A percentile compares a stretch with the other conserved stretches of the same genome.
These are phyloP conservation scores for Phlogophora meticulosa DNA, from an alignment of 2,888 invertebrate species.

Conservation along the genomic window DNA sequence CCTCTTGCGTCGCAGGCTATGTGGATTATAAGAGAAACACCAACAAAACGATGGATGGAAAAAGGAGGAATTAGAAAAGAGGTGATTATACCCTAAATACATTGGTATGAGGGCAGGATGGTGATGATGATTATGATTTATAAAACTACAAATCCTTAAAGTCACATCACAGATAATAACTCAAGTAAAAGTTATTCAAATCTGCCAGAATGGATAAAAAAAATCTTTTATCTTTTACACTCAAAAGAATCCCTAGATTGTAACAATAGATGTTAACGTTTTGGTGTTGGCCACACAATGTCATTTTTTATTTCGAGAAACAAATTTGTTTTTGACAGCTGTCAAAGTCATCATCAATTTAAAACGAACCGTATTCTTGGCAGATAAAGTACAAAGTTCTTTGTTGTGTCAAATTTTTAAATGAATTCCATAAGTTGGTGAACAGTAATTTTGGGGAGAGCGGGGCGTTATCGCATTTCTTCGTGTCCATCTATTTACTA, in stretches of 20 bases:
- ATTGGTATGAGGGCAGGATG: not conserved
- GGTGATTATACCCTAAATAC: too few species aligned
- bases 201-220: slow-evolving; percentile 57
- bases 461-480: slow-evolving; percentile 85
- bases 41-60: too few species aligned
- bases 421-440: slow-evolving; percentile 64
- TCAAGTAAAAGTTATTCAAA: slow-evolving; percentile 52
- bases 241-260: slow-evolving; percentile 80
- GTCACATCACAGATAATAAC: slow-evolving; percentile 39
- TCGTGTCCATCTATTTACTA: slow-evolving; percentile 90
- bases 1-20: too few species aligned
- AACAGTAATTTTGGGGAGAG: slow-evolving; percentile 84
- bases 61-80: too few species aligned
- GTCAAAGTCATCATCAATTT: slow-evolving; percentile 31
- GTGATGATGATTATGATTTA: too few species aligned
- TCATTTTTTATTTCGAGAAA: slow-evolving; percentile 81
- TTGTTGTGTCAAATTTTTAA: slow-evolving; percentile 9
- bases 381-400: slow-evolving; percentile 31
- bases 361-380: slow-evolving; percentile 46
- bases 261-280: slow-evolving; percentile 84
- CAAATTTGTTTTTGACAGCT: slow-evolving; percentile 66
- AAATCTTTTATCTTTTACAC: slow-evolving; percentile 75
- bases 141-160: not conserved
- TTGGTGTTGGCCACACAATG: slow-evolving; percentile 85
- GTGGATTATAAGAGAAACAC: too few species aligned